These are phyloP conservation scores for Brachionus asplanchnoidis DNA, from an alignment of 1,140 invertebrate genomes.

Conservation along the genomic window DNA sequence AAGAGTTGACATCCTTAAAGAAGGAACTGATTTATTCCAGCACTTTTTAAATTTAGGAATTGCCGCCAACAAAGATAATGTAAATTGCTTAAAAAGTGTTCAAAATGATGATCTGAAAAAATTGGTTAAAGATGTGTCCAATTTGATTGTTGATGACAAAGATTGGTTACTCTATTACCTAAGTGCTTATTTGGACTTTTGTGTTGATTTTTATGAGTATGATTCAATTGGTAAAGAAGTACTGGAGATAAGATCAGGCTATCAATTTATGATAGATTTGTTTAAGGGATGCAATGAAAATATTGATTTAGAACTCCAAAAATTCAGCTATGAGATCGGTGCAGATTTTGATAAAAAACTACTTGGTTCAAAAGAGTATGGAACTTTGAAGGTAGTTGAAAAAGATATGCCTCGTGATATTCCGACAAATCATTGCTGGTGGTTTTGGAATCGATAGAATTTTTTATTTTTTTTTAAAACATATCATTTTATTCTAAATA, in stretches of 20 bases:
- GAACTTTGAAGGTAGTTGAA: neutral
- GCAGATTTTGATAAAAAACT: conserved; percentile 18
- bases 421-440: neutral
- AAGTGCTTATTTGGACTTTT: neutral
- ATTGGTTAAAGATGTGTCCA: neutral
- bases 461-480: neutral
- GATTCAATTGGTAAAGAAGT: conserved; percentile 11
- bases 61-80: neutral
- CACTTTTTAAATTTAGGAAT: neutral
- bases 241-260: neutral
- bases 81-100: neutral
- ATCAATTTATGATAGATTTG: conserved; percentile 9
- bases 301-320: neutral
- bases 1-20: neutral
- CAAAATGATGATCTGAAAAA: neutral
- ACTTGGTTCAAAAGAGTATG: neutral
- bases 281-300: neutral
- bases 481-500: neutral
- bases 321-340: neutral
- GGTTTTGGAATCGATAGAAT: neutral
- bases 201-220: conserved; percentile 6
- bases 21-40: neutral
- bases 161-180: neutral
- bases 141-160: conserved; percentile 20
- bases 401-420: neutral